A percentile compares a stretch with the other conserved stretches of the same genome.
Conservation (phyloP, 2,888 invertebrate genomes). For the Xanthia icteritia region DNA sequence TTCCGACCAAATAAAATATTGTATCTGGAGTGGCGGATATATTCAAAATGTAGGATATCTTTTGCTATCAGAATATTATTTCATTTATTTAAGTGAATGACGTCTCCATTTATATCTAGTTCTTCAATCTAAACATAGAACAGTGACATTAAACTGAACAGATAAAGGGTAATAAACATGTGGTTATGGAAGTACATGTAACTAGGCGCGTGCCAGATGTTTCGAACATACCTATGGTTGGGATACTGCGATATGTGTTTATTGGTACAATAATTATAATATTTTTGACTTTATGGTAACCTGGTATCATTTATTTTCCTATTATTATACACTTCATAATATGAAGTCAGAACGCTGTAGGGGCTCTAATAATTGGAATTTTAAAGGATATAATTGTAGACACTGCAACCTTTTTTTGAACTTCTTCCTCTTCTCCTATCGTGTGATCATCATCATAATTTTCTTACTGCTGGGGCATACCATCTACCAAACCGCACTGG, state of each 20-base stretch:
- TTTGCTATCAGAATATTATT: neutral
- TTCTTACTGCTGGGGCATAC: neutral
- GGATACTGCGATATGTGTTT: no score
- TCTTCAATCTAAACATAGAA: slow-evolving; percentile 32
- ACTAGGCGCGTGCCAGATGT: slow-evolving; percentile 41
- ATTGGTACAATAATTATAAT: neutral
- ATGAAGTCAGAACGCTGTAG: neutral
- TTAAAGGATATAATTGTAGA: neutral
- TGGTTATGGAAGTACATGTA: slow-evolving; percentile 11
- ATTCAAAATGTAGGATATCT: neutral
- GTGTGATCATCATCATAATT: neutral
- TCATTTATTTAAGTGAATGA: neutral
- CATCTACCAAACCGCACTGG: no score
- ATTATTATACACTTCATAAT: no score
- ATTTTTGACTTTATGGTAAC: no score
- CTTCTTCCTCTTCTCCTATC: neutral
- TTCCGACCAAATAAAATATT: neutral
- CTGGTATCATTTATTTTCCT: neutral
- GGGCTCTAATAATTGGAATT: neutral
- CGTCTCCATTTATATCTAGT: neutral
- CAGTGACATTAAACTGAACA: slow-evolving; percentile 31
- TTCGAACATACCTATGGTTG: neutral
- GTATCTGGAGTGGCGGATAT: neutral
- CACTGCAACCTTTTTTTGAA: neutral
- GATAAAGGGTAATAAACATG: slow-evolving; percentile 38